Conservation (phyloP, 2,888 invertebrate genomes). For the Lithophane ornitopus region DNA sequence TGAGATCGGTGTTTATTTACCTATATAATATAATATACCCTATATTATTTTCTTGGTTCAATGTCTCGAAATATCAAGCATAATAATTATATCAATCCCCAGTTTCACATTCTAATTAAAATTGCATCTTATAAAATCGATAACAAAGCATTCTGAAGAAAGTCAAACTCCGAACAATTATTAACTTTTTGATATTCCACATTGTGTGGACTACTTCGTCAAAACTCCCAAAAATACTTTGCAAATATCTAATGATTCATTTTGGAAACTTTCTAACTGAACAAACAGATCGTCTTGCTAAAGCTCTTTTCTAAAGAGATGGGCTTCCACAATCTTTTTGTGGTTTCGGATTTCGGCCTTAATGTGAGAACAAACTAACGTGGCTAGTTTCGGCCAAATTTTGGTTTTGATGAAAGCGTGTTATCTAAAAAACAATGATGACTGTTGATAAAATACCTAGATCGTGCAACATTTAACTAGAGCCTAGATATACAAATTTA, state of each 20-base stretch:
- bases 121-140: constrained; percentile 2
- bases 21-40: background rate
- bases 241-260: constrained; percentile 60
- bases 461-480: no score
- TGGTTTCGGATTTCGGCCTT: constrained; percentile 41
- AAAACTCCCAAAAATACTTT: constrained; percentile 56
- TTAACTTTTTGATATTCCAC: constrained; percentile 51
- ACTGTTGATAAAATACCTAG: background rate
- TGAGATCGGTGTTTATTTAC: no score
- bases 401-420: background rate
- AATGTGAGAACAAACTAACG: background rate
- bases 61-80: background rate
- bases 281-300: constrained; percentile 57
- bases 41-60: background rate
- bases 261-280: constrained; percentile 53
- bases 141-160: constrained; percentile 6
- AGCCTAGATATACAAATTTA: no score
- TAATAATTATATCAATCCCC: background rate
- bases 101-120: background rate
- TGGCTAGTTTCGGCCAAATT: background rate
- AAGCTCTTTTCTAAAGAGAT: constrained; percentile 48
- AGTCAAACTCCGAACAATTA: constrained; percentile 13
- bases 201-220: constrained; percentile 46
- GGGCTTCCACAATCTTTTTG: background rate
- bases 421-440: background rate